phyloP scores from a whole-genome alignment of 2,113 vertebrate genomes.

The Chroicocephalus ridibundus region DNA sequence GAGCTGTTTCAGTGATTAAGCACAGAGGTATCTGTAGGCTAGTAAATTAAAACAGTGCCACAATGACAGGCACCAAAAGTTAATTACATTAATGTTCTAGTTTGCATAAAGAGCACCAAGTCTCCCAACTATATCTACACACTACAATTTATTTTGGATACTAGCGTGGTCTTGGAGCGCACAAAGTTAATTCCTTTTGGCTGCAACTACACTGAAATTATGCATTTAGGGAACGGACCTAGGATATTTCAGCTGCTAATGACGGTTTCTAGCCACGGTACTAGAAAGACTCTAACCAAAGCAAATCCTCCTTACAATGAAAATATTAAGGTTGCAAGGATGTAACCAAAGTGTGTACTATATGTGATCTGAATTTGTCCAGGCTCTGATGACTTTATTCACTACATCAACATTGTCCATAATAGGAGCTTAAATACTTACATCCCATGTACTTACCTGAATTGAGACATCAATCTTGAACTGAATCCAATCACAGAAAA shows the following conservation, averaged over 20 bases:
- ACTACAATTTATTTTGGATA: neutral
- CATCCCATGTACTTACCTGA: neutral
- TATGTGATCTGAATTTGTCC: neutral
- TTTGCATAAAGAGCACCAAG: neutral
- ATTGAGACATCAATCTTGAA: neutral
- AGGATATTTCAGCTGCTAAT: neutral
- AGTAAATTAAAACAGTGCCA: neutral
- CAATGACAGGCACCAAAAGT: neutral
- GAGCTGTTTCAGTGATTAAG: neutral
- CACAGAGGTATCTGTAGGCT: neutral
- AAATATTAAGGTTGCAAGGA: neutral
- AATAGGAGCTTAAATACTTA: neutral
- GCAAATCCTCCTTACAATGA: neutral
- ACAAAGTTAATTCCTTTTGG: neutral
- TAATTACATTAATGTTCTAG: neutral
- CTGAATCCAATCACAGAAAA: neutral
- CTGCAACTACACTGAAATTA: neutral
- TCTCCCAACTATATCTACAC: neutral
- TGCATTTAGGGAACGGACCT: neutral
- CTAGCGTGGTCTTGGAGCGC: neutral
- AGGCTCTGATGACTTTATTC: neutral
- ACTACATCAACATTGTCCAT: neutral
- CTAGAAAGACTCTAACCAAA: neutral
- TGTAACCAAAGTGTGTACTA: neutral
- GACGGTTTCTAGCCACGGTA: neutral